Evolutionary conservation across 2,113 vertebrate species (phyloP).

Genomic region (Prolemur simus): DNA sequence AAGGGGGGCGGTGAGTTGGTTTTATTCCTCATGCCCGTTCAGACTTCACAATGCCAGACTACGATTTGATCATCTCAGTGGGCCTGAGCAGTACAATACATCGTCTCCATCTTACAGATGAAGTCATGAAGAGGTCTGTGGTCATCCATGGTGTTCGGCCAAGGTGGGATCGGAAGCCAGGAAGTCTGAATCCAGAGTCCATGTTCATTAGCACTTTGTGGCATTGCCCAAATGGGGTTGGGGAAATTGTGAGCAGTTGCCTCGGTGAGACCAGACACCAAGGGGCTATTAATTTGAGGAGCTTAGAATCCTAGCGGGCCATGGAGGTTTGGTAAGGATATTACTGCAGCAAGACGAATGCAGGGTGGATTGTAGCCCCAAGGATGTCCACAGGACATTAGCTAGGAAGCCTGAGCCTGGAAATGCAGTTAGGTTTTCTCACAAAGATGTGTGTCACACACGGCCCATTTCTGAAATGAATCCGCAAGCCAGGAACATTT

Average conservation of each 20-base stretch:
- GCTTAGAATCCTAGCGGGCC: background rate
- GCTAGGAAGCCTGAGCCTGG: background rate
- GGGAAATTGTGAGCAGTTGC: background rate
- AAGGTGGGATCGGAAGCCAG: background rate
- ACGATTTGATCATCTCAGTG: background rate
- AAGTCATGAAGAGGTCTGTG: background rate
- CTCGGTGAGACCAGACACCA: background rate
- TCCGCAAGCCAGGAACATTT: background rate
- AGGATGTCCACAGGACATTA: background rate
- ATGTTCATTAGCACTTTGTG: accelerated
- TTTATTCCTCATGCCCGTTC: background rate
- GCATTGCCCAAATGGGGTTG: background rate
- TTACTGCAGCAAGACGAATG: background rate
- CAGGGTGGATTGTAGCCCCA: background rate
- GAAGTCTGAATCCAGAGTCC: background rate
- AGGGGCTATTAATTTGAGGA: background rate
- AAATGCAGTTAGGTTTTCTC: background rate
- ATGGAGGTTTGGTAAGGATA: background rate
- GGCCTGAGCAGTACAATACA: too few relatives aligned
- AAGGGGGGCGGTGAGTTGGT: background rate
- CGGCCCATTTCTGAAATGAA: slow-evolving; percentile 66
- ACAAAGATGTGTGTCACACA: background rate
- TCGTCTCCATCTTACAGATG: background rate
- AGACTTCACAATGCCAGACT: background rate
- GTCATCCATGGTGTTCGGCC: background rate